A percentile compares a stretch with the other conserved stretches of the same genome.
These are phyloP conservation scores for Oncorhynchus tshawytscha DNA, from an alignment of 2,113 vertebrate species.

Conservation along the genomic window DNA sequence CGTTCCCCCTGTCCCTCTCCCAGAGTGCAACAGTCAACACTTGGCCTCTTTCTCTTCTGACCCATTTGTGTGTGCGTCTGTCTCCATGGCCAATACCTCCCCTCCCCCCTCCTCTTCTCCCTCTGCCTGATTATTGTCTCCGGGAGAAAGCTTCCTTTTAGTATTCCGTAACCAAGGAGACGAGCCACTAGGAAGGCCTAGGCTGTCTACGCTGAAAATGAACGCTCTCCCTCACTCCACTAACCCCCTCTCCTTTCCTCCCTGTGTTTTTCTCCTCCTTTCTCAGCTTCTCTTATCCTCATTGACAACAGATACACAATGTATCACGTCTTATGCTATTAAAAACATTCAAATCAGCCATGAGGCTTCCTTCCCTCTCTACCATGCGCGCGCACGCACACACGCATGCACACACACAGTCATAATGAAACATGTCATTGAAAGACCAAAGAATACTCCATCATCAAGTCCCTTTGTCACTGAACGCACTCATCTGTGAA, in stretches of 20 bases:
- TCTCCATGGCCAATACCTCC: slow-evolving; percentile 3
- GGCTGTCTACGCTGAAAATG: slow-evolving; percentile 55
- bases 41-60: slow-evolving; percentile 34
- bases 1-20: slow-evolving; percentile 4
- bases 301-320: background rate
- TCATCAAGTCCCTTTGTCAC: too few relatives aligned
- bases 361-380: too few relatives aligned
- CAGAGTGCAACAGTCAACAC: slow-evolving; percentile 5
- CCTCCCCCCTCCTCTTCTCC: slow-evolving; percentile 42
- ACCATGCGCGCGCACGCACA: too few relatives aligned
- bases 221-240: slow-evolving; percentile 23
- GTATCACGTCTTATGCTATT: background rate
- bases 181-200: slow-evolving; percentile 46
- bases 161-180: slow-evolving; percentile 72
- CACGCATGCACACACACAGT: too few relatives aligned
- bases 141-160: slow-evolving; percentile 58
- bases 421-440: too few relatives aligned
- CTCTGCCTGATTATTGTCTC: slow-evolving; percentile 61
- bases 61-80: slow-evolving; percentile 45
- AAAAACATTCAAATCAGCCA: too few relatives aligned
- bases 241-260: background rate
- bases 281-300: background rate
- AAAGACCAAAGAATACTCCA: too few relatives aligned
- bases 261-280: background rate
- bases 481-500: too few relatives aligned